phyloP scores from a whole-genome alignment of 2,888 invertebrate species.

The Oxystoma pomonae region DNA sequence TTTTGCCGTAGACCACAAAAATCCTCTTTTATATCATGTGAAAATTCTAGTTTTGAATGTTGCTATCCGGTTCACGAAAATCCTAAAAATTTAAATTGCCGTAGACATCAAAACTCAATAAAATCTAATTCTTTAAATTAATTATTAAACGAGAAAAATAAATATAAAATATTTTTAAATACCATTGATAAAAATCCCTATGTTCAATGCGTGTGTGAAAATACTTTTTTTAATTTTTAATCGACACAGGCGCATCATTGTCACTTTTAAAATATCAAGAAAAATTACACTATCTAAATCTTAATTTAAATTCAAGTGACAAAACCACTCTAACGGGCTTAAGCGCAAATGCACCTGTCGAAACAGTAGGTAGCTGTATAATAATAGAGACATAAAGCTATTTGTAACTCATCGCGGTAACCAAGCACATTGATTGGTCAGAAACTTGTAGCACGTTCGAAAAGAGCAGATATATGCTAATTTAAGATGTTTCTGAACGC shows the following conservation, averaged over 20 bases:
- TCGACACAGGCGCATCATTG: slow-evolving; percentile 28
- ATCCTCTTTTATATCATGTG: neutral
- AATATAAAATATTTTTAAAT: neutral
- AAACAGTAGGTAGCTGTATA: slow-evolving; percentile 14
- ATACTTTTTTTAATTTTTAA: slow-evolving; percentile 16
- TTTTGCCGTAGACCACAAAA: neutral
- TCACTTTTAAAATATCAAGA: slow-evolving; percentile 22
- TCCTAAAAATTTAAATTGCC: neutral
- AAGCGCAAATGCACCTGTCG: slow-evolving; percentile 12
- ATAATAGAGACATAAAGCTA: too few species aligned
- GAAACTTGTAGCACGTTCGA: too few species aligned
- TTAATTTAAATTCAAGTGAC: slow-evolving; percentile 1
- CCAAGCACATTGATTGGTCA: too few species aligned
- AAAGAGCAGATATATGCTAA: too few species aligned
- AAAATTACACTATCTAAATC: slow-evolving; percentile 2
- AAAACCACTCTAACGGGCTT: slow-evolving; percentile 10
- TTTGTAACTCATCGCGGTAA: too few species aligned
- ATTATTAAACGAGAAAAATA: neutral
- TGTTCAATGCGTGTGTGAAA: neutral
- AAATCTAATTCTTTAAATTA: neutral
- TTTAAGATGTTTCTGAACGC: too few species aligned
- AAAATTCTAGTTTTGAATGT: neutral
- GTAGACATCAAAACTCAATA: neutral
- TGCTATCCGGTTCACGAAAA: neutral
- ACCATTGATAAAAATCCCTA: neutral